These are phyloP conservation scores for Toxotes jaculatrix DNA, from an alignment of 2,113 vertebrate genomes.

Conservation along the genomic window DNA sequence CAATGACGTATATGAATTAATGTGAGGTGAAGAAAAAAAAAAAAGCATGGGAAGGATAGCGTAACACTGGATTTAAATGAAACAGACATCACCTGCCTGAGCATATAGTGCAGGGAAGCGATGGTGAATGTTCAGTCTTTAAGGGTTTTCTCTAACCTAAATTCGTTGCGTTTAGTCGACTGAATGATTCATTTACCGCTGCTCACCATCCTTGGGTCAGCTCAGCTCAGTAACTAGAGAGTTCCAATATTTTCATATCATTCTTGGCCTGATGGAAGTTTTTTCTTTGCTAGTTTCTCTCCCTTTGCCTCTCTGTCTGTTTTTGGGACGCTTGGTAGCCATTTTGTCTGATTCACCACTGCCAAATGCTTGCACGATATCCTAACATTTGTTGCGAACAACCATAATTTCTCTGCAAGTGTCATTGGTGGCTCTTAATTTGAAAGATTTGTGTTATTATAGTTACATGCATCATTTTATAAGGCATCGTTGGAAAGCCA, in stretches of 20 bases:
- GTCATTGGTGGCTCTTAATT: neutral
- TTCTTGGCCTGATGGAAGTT: neutral
- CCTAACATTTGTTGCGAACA: slow-evolving; percentile 1
- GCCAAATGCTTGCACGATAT: slow-evolving; percentile 38
- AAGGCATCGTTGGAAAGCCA: neutral
- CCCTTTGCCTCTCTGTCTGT: slow-evolving; percentile 8
- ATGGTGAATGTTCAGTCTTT: neutral
- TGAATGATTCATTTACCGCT: slow-evolving; percentile 1
- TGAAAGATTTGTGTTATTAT: neutral
- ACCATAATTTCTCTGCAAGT: neutral
- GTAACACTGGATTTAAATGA: slow-evolving; percentile 5
- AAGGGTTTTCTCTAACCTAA: neutral
- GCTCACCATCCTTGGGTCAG: neutral
- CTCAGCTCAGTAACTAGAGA: neutral
- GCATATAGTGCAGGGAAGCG: neutral
- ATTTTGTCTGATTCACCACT: slow-evolving; percentile 71
- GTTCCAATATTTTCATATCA: neutral
- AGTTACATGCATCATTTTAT: neutral
- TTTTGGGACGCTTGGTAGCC: slow-evolving; percentile 53
- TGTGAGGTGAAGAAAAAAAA: neutral
- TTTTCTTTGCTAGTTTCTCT: neutral
- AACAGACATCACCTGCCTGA: neutral
- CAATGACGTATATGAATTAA: slow-evolving; percentile 54
- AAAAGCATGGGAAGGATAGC: neutral
- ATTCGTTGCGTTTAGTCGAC: neutral